Percentiles rank a stretch among this genome's conserved stretches.
phyloP scores from a whole-genome alignment of 1,140 invertebrate genomes.

The Lethocerus indicus region DNA sequence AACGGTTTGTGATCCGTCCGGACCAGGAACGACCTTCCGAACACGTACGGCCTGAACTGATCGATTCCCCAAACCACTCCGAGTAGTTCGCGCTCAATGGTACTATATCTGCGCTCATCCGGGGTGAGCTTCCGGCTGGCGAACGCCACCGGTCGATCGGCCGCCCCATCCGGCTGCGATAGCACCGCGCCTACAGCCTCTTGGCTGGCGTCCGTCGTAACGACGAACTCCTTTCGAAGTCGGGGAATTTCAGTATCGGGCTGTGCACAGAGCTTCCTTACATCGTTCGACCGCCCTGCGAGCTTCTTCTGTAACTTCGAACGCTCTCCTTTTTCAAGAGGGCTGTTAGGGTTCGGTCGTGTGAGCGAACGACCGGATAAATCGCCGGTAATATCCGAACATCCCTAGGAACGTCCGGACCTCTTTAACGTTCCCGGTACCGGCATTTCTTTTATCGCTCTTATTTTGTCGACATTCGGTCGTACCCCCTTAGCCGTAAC shows the following conservation, averaged over 20 bases:
- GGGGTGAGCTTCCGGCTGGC: slow-evolving; percentile 18
- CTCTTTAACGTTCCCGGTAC: too few species aligned
- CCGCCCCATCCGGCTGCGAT: slow-evolving; percentile 19
- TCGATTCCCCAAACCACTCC: slow-evolving; percentile 29
- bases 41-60: slow-evolving; percentile 28
- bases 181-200: slow-evolving; percentile 20
- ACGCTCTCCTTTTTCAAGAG: too few species aligned
- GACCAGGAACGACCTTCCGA: slow-evolving; percentile 27
- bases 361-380: too few species aligned
- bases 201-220: slow-evolving; percentile 21
- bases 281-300: too few species aligned
- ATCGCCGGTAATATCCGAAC: too few species aligned
- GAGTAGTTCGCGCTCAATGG: slow-evolving; percentile 29
- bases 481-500: too few species aligned
- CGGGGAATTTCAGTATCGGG: slow-evolving; percentile 22
- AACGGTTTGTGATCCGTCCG: slow-evolving; percentile 33
- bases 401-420: too few species aligned
- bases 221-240: slow-evolving; percentile 21
- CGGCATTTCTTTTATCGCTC: too few species aligned
- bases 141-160: slow-evolving; percentile 20
- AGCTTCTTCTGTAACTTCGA: too few species aligned
- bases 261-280: too few species aligned
- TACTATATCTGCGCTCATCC: slow-evolving; percentile 19
- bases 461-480: too few species aligned
- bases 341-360: too few species aligned